Base-by-base conservation (phyloP, 2,797 vertebrate species). In the Hybognathus amarus region DNA sequence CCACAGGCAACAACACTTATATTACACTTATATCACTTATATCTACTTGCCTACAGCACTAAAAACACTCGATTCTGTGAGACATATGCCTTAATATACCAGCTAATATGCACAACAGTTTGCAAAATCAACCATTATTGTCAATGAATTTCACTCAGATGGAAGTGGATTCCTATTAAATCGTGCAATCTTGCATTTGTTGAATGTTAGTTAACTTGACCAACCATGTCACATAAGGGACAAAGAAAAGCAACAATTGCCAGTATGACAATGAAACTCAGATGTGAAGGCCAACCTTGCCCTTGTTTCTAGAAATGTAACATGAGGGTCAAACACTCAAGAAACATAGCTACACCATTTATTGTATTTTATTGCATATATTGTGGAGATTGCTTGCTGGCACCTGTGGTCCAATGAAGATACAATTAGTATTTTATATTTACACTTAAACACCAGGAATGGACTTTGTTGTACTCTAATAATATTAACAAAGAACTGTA, bases 1-100 rank as follows among this genome's bases (percentile, higher is more conserved):
- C 36, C 66, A 76, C 61, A 54, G 70, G 82, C 61, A 88, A 86
- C 87, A 47, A 75, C 77, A 86, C n/a, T 63, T 63, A 70, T 85
- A 80, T 70, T 68, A 64, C 77, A 87, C 86, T 87, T 78, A 52
- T 77, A 70, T 45, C 27, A 63, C 33, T 40, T 75, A 71, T 77
- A 30, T 84, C 83, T 52, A 70, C 24, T 40, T 24, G 69, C 59
- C 73, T 79, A 68, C 59, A 67, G 68, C 33, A 54, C 47, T 54
- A 15, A 13, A 54, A 54, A 54, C 6, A 74, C 6, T 54, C 0
- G 68, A 47, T 30, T 75, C 38, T 38, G 33, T 40, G 54, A 27
- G 74, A 63, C 47, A 47, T 61, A 24, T 47, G 40, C 22, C 17
- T 61, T 64, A 17, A 77, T 64, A 75, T 17, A 40, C 6, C 52